Percentiles rank a stretch among this genome's conserved stretches.
Evolutionary conservation across 2,888 invertebrate species (phyloP).

Genomic region (Cistogaster globosa): DNA sequence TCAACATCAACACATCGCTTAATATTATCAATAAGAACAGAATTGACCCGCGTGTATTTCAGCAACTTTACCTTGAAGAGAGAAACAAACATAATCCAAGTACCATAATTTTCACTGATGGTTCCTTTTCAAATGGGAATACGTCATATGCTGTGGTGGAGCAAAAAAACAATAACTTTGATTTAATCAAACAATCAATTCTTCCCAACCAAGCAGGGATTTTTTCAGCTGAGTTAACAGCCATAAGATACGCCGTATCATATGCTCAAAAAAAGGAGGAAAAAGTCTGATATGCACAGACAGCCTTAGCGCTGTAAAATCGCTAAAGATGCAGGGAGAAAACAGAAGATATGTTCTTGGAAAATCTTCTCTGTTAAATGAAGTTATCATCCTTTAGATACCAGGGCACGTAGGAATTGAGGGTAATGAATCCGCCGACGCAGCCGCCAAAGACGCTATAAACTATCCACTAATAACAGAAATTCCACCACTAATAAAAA

Average conservation of each 20-base stretch:
- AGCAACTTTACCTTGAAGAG: not conserved
- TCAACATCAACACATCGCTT: not conserved
- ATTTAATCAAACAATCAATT: too few relatives aligned
- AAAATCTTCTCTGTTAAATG: not conserved
- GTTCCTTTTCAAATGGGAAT: not conserved
- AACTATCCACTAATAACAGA: too few relatives aligned
- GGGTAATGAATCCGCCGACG: too few relatives aligned
- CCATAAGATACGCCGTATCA: slow-evolving; percentile 1
- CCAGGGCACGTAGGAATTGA: not conserved
- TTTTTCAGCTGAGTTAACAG: slow-evolving; percentile 3
- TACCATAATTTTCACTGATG: not conserved
- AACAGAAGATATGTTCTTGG: not conserved
- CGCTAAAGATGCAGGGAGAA: not conserved
- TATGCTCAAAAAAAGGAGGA: not conserved
- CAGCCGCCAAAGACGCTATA: not conserved
- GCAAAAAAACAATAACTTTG: too few relatives aligned
- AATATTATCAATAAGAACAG: not conserved
- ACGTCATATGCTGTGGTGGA: not conserved
- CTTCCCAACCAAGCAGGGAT: not conserved
- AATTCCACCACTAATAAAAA: too few relatives aligned
- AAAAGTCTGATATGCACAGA: not conserved
- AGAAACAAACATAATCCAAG: not conserved
- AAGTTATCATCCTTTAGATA: not conserved
- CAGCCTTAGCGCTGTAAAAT: slow-evolving; percentile 8
- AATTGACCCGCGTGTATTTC: too few relatives aligned